A percentile compares a stretch with the other conserved stretches of the same genome.
Evolutionary conservation across 2,113 vertebrate species (phyloP).

Genomic region (Lepus americanus): DNA sequence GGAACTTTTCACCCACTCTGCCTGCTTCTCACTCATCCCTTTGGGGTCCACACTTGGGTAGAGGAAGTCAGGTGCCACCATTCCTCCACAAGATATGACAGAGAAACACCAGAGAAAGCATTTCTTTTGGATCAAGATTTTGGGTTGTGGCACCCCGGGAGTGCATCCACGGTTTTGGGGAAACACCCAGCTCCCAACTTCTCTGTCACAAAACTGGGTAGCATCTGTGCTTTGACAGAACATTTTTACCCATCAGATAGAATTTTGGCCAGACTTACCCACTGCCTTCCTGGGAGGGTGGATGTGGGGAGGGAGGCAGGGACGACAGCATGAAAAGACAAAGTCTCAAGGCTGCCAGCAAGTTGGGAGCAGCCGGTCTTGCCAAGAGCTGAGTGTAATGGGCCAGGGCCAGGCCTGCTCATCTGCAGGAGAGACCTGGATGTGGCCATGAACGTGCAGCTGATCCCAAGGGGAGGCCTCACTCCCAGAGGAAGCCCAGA

Average conservation of each 20-base stretch:
- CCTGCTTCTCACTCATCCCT: neutral
- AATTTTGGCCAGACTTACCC: conserved; percentile 76
- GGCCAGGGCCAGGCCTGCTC: neutral
- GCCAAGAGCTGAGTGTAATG: neutral
- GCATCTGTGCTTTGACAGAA: conserved; percentile 78
- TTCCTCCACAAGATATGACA: neutral
- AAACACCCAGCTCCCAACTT: conserved; percentile 56
- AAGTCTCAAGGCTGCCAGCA: conserved; percentile 33
- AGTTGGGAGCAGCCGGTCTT: conserved; percentile 35
- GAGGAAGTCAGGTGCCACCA: neutral
- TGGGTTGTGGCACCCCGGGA: conserved; percentile 66
- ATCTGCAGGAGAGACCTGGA: neutral
- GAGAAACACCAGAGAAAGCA: neutral
- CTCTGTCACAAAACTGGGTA: conserved; percentile 70
- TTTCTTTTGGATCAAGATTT: conserved; percentile 70
- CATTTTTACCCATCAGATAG: conserved; percentile 83
- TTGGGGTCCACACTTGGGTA: neutral
- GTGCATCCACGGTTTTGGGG: conserved; percentile 38
- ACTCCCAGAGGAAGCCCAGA: neutral
- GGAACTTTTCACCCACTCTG: neutral
- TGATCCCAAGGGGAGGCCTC: conserved; percentile 39
- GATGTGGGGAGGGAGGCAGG: neutral
- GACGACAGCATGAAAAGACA: conserved; percentile 35
- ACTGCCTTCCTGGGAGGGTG: conserved; percentile 28
- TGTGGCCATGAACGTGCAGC: neutral